Evolutionary conservation across 1,140 invertebrate species (phyloP), one percentile per base, ranked within the genome.

Genomic region (Nymphalis io): DNA sequence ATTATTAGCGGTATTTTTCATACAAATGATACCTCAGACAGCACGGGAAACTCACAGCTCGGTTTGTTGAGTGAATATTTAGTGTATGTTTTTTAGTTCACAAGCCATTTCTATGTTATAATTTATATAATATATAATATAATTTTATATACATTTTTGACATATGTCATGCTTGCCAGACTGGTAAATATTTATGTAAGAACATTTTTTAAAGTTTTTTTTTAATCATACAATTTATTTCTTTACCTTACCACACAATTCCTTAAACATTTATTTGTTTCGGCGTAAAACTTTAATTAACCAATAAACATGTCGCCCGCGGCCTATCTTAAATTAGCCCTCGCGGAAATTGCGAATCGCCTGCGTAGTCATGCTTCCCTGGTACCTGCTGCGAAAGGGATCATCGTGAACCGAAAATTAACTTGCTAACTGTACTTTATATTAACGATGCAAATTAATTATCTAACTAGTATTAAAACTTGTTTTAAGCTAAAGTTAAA

Each of bases 231-330:
- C 15, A 21, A 53, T 53, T 3, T 27, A 27, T 55, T 27, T 55
- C 23, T 33, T 21, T 55, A 13, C n/a, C 51, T 21, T 15, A 55
- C 51, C 51, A 55, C 27, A 13, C 51, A 21, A 46, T 33, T 33
- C 44, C 44, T 40, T 21, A 65, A n/a, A 69, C 79, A 74, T 74
- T 81, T 88, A 84, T 87, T 88, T 87, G 81, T 89, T 89, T 84
- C 80, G 73, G 83, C 80, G 90, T 90, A 91, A 91, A 92, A 92
- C 85, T 91, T 92, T 89, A 92, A 92, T 92, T 92, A 92, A 90
- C 87, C 84, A 87, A 92, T 92, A 92, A 92, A 92, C 85, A 89
- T 92, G 89, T 92, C 90, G 78, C 82, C 76, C 74, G 79, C 75
- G 76, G 85, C 75, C 83, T 80, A n/a, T 84, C 86, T 91, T 90